Evolutionary conservation across 2,888 invertebrate genomes (phyloP), one percentile per base, ranked within the genome.

Genomic region (Diplolepis rosae): DNA sequence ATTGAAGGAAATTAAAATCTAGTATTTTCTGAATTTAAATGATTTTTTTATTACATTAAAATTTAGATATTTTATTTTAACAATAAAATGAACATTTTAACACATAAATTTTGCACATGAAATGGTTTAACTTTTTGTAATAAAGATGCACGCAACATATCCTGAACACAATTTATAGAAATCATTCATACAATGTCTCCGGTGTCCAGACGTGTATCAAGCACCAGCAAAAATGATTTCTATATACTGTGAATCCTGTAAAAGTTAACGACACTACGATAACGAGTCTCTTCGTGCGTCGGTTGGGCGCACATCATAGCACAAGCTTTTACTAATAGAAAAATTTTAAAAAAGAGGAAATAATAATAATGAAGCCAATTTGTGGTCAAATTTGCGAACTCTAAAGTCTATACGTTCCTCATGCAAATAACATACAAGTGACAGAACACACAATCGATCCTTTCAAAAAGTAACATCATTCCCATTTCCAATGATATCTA

Each of bases 151-250:
- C 30, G 5, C 52, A 45, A 66, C 13, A 50, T 7, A 48, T 69
- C 39, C 24, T 39, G 27, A 66, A 35, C 61, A 56, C 54, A 61
- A 7, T 51, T 73, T 54, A 69, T 68, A 71, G 68, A 71, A 74
- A 71, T 68, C 71, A 68, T 70, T 74, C 28, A 35, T 7, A 68
- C 15, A 27, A 27, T 35, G 18, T 56, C 4, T 32, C 32, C 18
- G 45, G 22, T 51, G 35, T 51, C 30, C n/a, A 39, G 18, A 45
- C 39, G 32, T 66, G 5, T 50, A 9, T 65, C 27, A 24, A 67
- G 48, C 75, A 68, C 72, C 68, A 71, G 74, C 77, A 78, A 79
- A 77, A 75, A 77, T 80, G 77, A 79, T 80, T 77, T 80, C 80
- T 80, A 79, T 72, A 77, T 52, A 67, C 72, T 79, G 77, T 72